phyloP scores from a whole-genome alignment of 2,797 vertebrate species.

The Trematomus bernacchii region DNA sequence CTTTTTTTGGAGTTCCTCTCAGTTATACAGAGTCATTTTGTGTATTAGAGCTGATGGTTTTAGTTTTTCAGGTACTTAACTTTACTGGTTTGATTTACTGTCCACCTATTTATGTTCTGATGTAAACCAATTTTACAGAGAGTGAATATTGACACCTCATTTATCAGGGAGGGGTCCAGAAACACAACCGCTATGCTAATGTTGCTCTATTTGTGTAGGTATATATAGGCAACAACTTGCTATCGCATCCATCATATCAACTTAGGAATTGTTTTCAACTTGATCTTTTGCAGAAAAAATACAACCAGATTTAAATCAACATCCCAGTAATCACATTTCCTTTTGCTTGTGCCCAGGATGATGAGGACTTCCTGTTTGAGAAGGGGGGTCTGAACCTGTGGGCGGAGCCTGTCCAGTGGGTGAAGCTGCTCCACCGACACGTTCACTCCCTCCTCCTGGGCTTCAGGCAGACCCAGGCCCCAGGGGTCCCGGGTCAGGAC shows the following conservation, averaged over 20 bases:
- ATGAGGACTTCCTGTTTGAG: constrained; percentile 93
- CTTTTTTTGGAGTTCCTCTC: background rate
- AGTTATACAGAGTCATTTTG: background rate
- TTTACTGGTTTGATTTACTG: no score
- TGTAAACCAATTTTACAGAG: no score
- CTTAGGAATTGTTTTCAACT: background rate
- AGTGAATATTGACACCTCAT: no score
- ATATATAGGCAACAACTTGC: background rate
- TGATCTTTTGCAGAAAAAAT: background rate
- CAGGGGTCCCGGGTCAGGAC: constrained; percentile 16
- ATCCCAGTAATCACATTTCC: background rate
- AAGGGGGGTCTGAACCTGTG: constrained; percentile 95
- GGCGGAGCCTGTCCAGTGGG: constrained; percentile 91
- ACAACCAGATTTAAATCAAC: background rate
- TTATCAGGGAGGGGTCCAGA: no score
- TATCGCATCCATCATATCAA: background rate
- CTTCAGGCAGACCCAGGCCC: constrained; percentile 53
- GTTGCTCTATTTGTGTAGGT: no score
- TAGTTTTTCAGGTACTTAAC: no score
- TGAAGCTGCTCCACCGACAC: constrained; percentile 86
- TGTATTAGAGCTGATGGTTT: background rate
- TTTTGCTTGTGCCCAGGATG: constrained; percentile 81
- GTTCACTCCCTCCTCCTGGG: constrained; percentile 77
- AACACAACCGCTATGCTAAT: no score
- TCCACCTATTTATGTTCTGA: no score